Evolutionary conservation across 2,797 vertebrate genomes (phyloP).

Genomic region (Dromococcyx pavoninus): DNA sequence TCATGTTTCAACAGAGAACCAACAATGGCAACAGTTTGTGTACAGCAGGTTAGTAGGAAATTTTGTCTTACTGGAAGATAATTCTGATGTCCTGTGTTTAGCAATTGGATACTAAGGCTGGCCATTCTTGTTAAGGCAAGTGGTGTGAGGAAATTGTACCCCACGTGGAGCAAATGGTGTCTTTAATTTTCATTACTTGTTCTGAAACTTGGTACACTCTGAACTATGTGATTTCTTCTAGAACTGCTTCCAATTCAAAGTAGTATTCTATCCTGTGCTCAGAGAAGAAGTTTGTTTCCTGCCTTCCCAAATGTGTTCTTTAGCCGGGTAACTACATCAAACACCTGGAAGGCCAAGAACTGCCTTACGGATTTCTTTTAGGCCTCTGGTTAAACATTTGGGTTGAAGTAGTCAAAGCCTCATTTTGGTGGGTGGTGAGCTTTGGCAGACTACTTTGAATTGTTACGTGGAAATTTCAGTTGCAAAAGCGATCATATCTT

Average conservation of each 20-base stretch:
- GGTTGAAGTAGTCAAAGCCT: neutral
- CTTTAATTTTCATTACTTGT: neutral
- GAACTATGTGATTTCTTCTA: neutral
- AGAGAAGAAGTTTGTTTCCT: neutral
- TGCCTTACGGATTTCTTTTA: neutral
- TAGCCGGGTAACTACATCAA: neutral
- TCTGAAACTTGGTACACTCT: neutral
- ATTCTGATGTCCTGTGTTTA: neutral
- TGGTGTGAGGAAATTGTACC: neutral
- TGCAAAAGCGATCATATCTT: neutral
- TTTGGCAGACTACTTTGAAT: neutral
- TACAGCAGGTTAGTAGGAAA: conserved; percentile 87
- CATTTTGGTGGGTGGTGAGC: neutral
- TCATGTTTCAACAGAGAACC: conserved; percentile 96
- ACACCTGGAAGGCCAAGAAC: neutral
- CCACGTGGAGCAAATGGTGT: neutral
- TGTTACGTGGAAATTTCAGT: neutral
- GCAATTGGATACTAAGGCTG: neutral
- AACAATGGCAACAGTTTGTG: conserved; percentile 94
- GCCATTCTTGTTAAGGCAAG: neutral
- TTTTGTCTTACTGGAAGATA: neutral
- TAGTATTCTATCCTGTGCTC: neutral
- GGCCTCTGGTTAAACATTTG: neutral
- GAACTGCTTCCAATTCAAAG: neutral
- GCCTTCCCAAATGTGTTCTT: neutral